Conservation (phyloP, 2,113 vertebrate species). For the Thalassarche chlororhynchos region DNA sequence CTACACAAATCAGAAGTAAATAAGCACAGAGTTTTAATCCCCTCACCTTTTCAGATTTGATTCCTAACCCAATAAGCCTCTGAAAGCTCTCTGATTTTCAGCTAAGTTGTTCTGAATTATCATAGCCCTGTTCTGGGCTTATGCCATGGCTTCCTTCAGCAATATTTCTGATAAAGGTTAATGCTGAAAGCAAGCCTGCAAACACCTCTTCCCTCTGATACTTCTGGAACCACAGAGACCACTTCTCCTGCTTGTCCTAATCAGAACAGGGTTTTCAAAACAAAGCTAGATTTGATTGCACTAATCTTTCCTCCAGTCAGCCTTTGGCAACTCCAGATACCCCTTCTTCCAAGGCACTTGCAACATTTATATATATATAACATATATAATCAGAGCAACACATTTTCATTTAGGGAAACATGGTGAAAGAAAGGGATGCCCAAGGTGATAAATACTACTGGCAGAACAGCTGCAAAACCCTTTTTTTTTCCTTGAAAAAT, state of each 20-base stretch:
- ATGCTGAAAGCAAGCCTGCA: not conserved
- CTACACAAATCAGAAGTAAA: not conserved
- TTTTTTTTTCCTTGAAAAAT: not conserved
- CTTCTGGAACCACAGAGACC: not conserved
- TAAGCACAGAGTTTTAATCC: not conserved
- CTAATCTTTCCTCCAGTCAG: not conserved
- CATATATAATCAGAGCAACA: not conserved
- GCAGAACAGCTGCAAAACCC: not conserved
- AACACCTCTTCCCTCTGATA: not conserved
- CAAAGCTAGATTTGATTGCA: not conserved
- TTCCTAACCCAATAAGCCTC: not conserved
- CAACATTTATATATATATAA: not conserved
- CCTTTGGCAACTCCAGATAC: not conserved
- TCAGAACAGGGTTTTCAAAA: not conserved
- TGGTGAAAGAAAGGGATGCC: not conserved
- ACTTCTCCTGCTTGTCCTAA: not conserved
- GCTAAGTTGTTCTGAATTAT: not conserved
- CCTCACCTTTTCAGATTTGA: not conserved
- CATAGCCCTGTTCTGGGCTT: not conserved
- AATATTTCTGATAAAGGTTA: not conserved
- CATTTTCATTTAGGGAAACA: not conserved
- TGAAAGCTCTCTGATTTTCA: not conserved
- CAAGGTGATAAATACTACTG: not conserved
- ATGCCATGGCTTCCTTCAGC: not conserved
- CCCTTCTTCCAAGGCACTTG: not conserved